Evolutionary conservation across 1,140 invertebrate genomes (phyloP).

Genomic region (Zaprionus gabonicus): DNA sequence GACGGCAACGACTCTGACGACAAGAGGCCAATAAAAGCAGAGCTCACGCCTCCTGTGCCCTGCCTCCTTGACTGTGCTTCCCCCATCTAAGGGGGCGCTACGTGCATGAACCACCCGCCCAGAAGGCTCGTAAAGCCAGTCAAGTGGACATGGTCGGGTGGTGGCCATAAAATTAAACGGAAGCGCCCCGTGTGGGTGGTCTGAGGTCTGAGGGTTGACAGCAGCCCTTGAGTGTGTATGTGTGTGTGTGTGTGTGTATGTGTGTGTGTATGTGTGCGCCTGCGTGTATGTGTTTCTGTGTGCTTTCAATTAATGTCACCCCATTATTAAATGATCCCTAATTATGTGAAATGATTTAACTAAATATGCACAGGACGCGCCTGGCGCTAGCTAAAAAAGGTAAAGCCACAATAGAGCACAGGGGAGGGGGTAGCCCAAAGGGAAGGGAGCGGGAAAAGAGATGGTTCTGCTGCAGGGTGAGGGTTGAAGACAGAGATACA

Average conservation of each 20-base stretch:
- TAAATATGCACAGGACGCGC: slow-evolving; percentile 69
- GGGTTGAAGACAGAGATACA: slow-evolving; percentile 24
- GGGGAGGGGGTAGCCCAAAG: neutral
- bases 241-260: neutral
- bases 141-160: slow-evolving; percentile 71
- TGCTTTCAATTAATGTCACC: slow-evolving; percentile 84
- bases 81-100: neutral
- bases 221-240: slow-evolving; percentile 17
- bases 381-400: slow-evolving; percentile 52
- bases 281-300: slow-evolving; percentile 28
- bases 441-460: too few species aligned
- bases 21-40: slow-evolving; percentile 74
- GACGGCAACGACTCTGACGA: slow-evolving; percentile 21
- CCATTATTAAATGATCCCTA: slow-evolving; percentile 85
- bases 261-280: slow-evolving; percentile 15
- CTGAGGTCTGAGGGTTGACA: slow-evolving; percentile 25
- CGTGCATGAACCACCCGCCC: slow-evolving; percentile 7
- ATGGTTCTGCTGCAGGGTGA: slow-evolving; percentile 11
- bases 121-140: slow-evolving; percentile 69
- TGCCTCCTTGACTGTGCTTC: slow-evolving; percentile 14
- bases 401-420: slow-evolving; percentile 58
- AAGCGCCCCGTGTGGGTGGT: slow-evolving; percentile 43
- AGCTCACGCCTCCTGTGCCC: slow-evolving; percentile 47
- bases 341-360: slow-evolving; percentile 84
- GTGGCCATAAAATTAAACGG: slow-evolving; percentile 78